Evolutionary conservation across 2,888 invertebrate genomes (phyloP), one percentile per base, ranked within the genome.

Genomic region (Anarsia innoxiella): DNA sequence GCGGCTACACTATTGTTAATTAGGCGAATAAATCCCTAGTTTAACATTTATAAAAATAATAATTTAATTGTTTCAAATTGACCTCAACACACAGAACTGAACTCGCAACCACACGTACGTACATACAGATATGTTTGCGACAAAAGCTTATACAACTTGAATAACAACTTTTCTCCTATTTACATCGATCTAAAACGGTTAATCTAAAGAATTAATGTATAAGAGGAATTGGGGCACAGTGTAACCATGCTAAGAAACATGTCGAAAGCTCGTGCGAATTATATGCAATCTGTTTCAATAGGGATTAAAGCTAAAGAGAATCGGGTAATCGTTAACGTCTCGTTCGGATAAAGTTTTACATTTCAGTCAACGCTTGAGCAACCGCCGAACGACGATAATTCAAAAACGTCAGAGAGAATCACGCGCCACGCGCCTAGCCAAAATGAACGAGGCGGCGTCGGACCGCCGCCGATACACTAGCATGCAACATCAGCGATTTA

Each of bases 41-140:
- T 23, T 6, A 9, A 12, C 23, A 12, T 8, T 16, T 30, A 30
- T 30, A n/a, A 31, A 25, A 25, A 33, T 33, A 26, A 26, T 26
- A 15, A 28, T 27, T 35, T 28, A 19, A 23, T 26, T 10, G 26
- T 26, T 35, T 12, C n/a, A 57, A 62, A 58, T 60, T 59, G 58
- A 63, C 52, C 47, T 45, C 45, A 46, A 57, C 49, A 53, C 54
- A 46, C 47, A 56, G 14, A 55, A 62, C 57, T 51, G 59, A 51
- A 46, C 51, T 64, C 69, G 64, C 66, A 69, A 59, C 58, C 70
- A 65, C 64, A 57, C 67, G 51, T 56, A 64, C 69, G 53, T 48
- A 54, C 54, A 63, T 62, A 67, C 54, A 76, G 82, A 80, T 82
- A 82, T 82, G 83, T 82, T 76, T 77, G 80, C 80, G 79, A 82